Conservation (phyloP, 2,113 vertebrate species). For the Aptenodytes forsteri region DNA sequence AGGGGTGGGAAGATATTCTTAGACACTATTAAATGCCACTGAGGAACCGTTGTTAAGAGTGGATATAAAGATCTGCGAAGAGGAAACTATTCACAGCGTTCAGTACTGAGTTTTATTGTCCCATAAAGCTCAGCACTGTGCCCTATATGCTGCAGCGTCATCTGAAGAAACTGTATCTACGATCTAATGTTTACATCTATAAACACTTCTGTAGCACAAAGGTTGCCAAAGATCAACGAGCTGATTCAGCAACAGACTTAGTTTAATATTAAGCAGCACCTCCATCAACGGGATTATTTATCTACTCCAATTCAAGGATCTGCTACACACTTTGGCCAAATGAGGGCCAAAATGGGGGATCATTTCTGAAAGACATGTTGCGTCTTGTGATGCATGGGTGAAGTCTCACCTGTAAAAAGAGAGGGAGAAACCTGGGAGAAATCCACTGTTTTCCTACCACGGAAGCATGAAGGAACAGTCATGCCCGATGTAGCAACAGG, state of each 20-base stretch:
- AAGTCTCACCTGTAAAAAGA: not conserved
- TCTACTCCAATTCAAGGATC: not conserved
- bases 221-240: not conserved
- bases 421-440: not conserved
- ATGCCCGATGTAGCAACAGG: not conserved
- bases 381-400: rapidly evolving
- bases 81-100: not conserved
- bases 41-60: not conserved
- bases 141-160: not conserved
- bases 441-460: not conserved
- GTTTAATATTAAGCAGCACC: conserved; percentile 26
- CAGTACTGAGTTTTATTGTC: not conserved
- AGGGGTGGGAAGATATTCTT: not conserved
- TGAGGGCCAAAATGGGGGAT: not conserved
- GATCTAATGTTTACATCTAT: not conserved
- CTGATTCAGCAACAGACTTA: not conserved
- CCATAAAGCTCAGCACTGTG: not conserved
- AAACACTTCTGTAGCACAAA: conserved; percentile 7
- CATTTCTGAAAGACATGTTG: not conserved
- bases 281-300: not conserved
- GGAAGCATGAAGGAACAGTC: not conserved
- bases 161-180: not conserved
- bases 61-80: not conserved
- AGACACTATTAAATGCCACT: not conserved
- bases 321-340: not conserved